phyloP scores from a whole-genome alignment of 2,797 vertebrate species.

The Hippoglossus hippoglossus region DNA sequence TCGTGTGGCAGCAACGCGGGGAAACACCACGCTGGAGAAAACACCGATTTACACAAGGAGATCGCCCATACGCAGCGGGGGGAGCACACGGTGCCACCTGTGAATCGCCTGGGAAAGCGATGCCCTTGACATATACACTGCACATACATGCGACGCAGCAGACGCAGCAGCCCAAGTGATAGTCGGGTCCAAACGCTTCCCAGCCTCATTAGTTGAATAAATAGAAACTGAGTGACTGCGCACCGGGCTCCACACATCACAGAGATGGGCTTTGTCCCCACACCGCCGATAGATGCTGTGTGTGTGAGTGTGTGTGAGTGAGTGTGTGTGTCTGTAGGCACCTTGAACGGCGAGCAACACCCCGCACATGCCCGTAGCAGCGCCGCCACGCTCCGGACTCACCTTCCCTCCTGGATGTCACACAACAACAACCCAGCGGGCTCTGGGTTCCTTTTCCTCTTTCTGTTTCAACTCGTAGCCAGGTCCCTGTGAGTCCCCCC shows the following conservation, averaged over 20 bases:
- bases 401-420: slow-evolving; percentile 71
- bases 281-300: slow-evolving; percentile 53
- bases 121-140: slow-evolving; percentile 52
- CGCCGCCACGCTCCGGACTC: slow-evolving; percentile 54
- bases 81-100: slow-evolving; percentile 66
- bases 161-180: slow-evolving; percentile 22
- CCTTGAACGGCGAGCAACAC: slow-evolving; percentile 3
- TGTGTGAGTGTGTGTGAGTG: too few species aligned
- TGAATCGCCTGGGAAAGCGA: slow-evolving; percentile 51
- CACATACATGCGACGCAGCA: slow-evolving; percentile 34
- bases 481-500: not conserved
- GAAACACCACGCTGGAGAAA: slow-evolving; percentile 1
- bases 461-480: slow-evolving; percentile 66
- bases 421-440: slow-evolving; percentile 53
- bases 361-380: not conserved
- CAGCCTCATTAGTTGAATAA: too few species aligned
- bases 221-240: slow-evolving; percentile 32
- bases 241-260: slow-evolving; percentile 54
- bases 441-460: slow-evolving; percentile 26
- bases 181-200: slow-evolving; percentile 1
- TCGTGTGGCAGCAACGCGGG: slow-evolving; percentile 18
- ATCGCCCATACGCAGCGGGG: not conserved
- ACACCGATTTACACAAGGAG: not conserved
- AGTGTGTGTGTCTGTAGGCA: not conserved
- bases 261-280: slow-evolving; percentile 49